Evolutionary conservation across 2,888 invertebrate species (phyloP), one percentile per base, ranked within the genome.

Genomic region (Frankliniella fusca): DNA sequence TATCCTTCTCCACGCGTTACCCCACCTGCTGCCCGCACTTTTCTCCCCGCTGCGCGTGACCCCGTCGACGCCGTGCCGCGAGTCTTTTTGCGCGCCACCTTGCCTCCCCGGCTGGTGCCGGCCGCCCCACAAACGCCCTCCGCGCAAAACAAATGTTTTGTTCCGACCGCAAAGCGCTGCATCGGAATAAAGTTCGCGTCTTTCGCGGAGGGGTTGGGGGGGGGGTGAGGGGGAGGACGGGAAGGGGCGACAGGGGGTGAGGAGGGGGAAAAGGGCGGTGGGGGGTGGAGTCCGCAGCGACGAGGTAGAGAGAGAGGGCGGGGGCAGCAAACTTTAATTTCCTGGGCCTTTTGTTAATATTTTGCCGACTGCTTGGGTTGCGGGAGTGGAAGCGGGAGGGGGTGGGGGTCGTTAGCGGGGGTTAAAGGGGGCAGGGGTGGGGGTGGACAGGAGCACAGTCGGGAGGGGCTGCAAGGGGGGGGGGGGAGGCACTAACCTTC

Each of bases 291-390:
- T 38, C 38, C 38, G 38, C 5, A 38, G 38, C 38, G 38, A 38
- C 38, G 38, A 38, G 38, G 5, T 2, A 38, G 38, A 38, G 38
- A 38, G 38, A 38, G 38, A 38, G 38, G 5, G 38, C 38, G 70
- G 70, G 70, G 70, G n/a, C 70, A 76, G 70, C 70, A 76, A 76
- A 76, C 70, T 76, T 27, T 76, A 76, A 76, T 76, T 76, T 76
- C 70, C 70, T 76, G 70, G 23, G 70, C 70, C 70, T 76, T 76
- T 76, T 76, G 70, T 76, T 76, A 76, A 76, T 76, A 23, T 27
- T 27, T 27, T 27, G 70, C 70, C 70, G 70, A 61, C 70, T 12
- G 70, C 27, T 23, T 76, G 38, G 70, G 23, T 27, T 15, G 54
- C 54, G 15, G 54, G 54, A 12, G 15, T 18, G 54, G 54, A 18